Evolutionary conservation across 2,888 invertebrate species (phyloP).

Genomic region (Eucera pruinosa): DNA sequence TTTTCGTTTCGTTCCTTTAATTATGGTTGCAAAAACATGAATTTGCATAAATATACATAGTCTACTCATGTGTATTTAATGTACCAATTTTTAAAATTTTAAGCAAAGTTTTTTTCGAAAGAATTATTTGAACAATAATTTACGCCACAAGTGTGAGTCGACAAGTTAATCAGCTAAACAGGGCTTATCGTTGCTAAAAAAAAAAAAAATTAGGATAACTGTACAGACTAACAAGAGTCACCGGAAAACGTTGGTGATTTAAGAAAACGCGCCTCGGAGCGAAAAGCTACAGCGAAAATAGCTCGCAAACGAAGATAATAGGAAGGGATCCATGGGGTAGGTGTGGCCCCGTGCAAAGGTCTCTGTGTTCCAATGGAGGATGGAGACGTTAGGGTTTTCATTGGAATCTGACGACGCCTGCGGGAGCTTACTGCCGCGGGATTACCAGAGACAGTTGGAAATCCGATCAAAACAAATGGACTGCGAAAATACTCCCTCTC

Average conservation of each 20-base stretch:
- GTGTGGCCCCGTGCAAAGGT: slow-evolving; percentile 40
- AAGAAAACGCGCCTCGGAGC: background rate
- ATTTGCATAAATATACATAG: too few species aligned
- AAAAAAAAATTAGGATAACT: too few species aligned
- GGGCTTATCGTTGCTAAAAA: too few species aligned
- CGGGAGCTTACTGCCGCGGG: slow-evolving; percentile 79
- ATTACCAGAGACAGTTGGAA: slow-evolving; percentile 82
- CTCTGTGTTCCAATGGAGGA: slow-evolving; percentile 49
- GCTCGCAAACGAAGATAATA: slow-evolving; percentile 11
- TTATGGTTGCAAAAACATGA: too few species aligned
- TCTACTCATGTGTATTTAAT: too few species aligned
- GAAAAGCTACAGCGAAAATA: slow-evolving; percentile 5
- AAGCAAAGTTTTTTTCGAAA: too few species aligned
- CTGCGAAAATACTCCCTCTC: slow-evolving; percentile 77
- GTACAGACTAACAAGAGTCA: background rate
- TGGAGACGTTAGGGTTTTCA: slow-evolving; percentile 80
- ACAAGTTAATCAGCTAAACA: too few species aligned
- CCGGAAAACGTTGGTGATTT: background rate
- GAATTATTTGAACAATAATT: too few species aligned
- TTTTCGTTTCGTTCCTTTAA: too few species aligned
- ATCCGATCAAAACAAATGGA: slow-evolving; percentile 84
- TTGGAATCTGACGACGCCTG: slow-evolving; percentile 80
- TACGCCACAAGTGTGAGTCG: too few species aligned
- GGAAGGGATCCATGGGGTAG: slow-evolving; percentile 38
- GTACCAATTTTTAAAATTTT: too few species aligned